Evolutionary conservation across 2,113 vertebrate species (phyloP).

Genomic region (Dasyprocta punctata): DNA sequence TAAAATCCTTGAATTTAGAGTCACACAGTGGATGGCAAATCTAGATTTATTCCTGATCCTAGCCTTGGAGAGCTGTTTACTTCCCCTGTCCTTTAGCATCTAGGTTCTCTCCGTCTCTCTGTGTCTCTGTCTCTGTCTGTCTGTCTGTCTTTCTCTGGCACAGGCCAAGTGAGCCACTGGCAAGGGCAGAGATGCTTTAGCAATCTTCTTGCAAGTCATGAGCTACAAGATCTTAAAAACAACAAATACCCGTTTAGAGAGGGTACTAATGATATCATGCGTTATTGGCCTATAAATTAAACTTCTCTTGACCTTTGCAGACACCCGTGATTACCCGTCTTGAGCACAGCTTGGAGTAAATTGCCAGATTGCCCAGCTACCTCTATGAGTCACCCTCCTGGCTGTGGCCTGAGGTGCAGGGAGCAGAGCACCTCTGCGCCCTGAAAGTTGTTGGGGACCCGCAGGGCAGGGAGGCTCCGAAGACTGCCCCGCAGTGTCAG

Average conservation of each 20-base stretch:
- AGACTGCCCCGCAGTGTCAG: not conserved
- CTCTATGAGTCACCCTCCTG: not conserved
- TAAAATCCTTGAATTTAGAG: not conserved
- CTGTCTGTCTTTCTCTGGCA: not conserved
- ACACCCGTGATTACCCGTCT: not conserved
- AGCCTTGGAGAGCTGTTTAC: not conserved
- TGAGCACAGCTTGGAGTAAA: not conserved
- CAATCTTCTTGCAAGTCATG: not conserved
- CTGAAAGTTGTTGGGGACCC: not conserved
- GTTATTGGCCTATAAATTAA: not conserved
- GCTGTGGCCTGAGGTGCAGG: not conserved
- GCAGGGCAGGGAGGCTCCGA: not conserved
- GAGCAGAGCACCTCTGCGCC: not conserved
- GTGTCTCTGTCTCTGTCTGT: not conserved
- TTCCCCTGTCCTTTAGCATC: not conserved
- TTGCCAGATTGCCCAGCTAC: not conserved
- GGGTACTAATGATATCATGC: not conserved
- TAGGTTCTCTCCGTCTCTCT: not conserved
- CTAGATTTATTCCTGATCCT: not conserved
- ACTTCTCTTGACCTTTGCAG: not conserved
- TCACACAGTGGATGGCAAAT: not conserved
- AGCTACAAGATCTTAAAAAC: not conserved
- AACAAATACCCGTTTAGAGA: slow-evolving; percentile 13
- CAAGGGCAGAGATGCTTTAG: not conserved
- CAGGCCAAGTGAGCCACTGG: not conserved